Evolutionary conservation across 2,888 invertebrate species (phyloP), one percentile per base, ranked within the genome.

Genomic region (Anthrax anthrax): DNA sequence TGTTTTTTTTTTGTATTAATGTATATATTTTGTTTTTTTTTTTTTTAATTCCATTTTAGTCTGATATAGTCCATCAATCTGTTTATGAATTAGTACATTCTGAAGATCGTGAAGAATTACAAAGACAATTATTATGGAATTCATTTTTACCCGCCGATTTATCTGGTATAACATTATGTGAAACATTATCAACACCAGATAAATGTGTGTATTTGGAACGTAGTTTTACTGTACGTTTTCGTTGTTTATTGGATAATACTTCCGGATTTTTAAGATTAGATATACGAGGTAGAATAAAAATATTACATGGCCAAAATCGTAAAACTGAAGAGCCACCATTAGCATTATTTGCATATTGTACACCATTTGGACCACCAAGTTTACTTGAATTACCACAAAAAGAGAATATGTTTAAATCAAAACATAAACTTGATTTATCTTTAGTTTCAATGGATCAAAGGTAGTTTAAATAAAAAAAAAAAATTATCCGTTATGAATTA

Each of bases 341-440:
- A 62, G 97, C 92, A 2, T 72, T 98, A 44, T 96, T 97, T 62
- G 97, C 97, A 51, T 85, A 97, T 47, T 98, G 98, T 71, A 97
- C 96, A 4, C 98, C 98, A 0, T 98, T 98, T 62, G 98, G 98
- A 0, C 98, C 98, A 14, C 94, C 98, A 18, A 94, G 95, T 47
- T 72, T 96, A 44, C 75, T 96, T 47, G 98, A 99, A 69, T 88
- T 95, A 55, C 95, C 96, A 5, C 92, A 96, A 63, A 94, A 97
- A 66, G 98, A 98, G 71, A 89, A 96, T 58, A 96, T 98, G 85
- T 95, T 98, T 74, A 98, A 98, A 71, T 95, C 94, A 67, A 98
- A 98, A 72, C 98, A 98, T 74, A 95, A 96, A 66, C 77, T 99
- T 59, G 97, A 98, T 70, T 78, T 98, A 48, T 84, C 90, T 51